These are phyloP conservation scores for Axis porcinus DNA, from an alignment of 2,113 vertebrate species.

Conservation along the genomic window DNA sequence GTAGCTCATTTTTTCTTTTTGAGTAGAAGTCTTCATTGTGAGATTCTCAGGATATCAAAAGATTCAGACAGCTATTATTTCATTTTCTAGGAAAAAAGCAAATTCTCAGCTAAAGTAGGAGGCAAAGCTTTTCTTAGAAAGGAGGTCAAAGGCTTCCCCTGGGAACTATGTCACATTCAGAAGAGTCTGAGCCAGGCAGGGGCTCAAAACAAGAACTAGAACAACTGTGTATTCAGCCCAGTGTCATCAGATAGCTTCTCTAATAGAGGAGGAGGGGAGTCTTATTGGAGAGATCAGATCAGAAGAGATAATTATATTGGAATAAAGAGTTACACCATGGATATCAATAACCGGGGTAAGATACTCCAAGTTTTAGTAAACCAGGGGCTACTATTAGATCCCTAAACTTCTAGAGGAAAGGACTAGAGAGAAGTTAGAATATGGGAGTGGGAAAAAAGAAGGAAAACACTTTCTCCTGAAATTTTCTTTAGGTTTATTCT, in stretches of 20 bases:
- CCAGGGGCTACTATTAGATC: background rate
- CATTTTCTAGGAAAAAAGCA: background rate
- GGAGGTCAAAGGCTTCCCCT: background rate
- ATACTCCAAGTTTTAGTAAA: background rate
- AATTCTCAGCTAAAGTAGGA: background rate
- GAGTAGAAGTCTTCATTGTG: background rate
- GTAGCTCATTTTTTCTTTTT: background rate
- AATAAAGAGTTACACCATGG: background rate
- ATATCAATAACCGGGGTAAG: background rate
- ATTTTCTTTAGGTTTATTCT: background rate
- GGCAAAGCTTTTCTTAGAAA: background rate
- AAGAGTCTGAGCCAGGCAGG: background rate
- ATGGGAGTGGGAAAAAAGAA: background rate
- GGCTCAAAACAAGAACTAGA: background rate
- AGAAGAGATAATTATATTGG: background rate
- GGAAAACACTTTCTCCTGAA: background rate
- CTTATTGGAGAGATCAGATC: background rate
- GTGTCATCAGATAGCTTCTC: background rate
- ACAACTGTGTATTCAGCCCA: background rate
- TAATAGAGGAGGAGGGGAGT: background rate
- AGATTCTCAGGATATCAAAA: background rate
- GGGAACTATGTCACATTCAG: background rate
- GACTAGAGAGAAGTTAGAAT: background rate
- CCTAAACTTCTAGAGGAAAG: background rate
- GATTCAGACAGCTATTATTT: background rate